Base-by-base conservation (phyloP, 2,797 vertebrate species). In the Malacoraja senta region DNA sequence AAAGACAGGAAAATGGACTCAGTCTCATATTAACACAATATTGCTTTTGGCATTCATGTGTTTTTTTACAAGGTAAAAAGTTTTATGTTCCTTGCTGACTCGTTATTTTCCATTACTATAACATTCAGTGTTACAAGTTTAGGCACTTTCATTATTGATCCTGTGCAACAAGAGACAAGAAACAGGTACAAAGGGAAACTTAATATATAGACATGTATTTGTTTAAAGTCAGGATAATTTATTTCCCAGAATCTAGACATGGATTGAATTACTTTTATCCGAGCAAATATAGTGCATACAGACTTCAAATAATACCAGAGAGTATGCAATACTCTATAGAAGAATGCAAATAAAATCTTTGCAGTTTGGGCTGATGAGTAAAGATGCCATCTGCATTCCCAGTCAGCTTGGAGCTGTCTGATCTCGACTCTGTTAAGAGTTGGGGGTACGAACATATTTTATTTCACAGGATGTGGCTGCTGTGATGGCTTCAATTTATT, bases 31-130 rank as follows among this genome's bases (percentile, higher is more conserved):
- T 71, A 91, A 91, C 90, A 44, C 38, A 21, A 74, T 13, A 91
- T 74, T 53, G 9, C 26, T 92, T 92, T 29, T 92, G 90, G 71
- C 90, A 76, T 29, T 17, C 15, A 35, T 21, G 68, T 17, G 13
- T 44, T 91, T 72, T 53, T 35, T 91, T 71, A 91, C 63, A 91
- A 91, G 65, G n/a, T 91, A 65, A 72, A 72, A 91, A 44, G 35
- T 72, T 15, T 91, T 72, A 71, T 72, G 35, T 91, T 44, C 71
- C n/a, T 72, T 91, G 90, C 12, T 92, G 38, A 92, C 76, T 92
- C 58, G 74, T 74, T 91, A 21, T 74, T 72, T 38, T 61, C 53
- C n/a, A 29, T 72, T 61, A 21, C 3, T 74, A 53, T 74, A 91
- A 91, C 38, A 17, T 13, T 74, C 58, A 29, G 1, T 35, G 63